A percentile compares a stretch with the other conserved stretches of the same genome.
phyloP scores from a whole-genome alignment of 2,888 invertebrate genomes.

The Heliconius charithonia region DNA sequence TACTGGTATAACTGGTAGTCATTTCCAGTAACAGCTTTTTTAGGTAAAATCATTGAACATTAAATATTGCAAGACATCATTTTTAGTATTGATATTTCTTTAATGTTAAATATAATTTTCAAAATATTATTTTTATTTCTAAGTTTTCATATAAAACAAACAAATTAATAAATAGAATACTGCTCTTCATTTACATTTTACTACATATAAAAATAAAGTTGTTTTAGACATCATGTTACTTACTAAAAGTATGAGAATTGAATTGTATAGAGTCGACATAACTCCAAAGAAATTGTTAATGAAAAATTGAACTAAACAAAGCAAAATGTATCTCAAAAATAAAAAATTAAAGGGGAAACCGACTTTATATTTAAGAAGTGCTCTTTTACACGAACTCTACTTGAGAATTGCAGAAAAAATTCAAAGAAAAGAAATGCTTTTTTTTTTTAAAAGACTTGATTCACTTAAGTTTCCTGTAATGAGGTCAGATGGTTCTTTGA shows the following conservation, averaged over 20 bases:
- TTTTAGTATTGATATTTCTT: too few relatives aligned
- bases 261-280: too few relatives aligned
- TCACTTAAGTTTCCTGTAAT: conserved; percentile 59
- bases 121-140: too few relatives aligned
- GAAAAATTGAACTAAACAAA: conserved; percentile 9
- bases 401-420: conserved; percentile 10
- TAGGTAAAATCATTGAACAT: too few relatives aligned
- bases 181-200: neutral
- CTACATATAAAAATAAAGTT: neutral
- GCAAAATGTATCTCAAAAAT: conserved; percentile 4
- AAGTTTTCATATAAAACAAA: too few relatives aligned
- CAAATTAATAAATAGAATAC: neutral
- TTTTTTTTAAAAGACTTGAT: conserved; percentile 48
- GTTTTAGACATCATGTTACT: neutral
- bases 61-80: too few relatives aligned
- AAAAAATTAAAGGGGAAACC: neutral
- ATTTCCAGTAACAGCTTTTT: too few relatives aligned
- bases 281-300: neutral
- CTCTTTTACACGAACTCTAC: conserved; percentile 16
- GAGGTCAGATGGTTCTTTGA: conserved; percentile 57
- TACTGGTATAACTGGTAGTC: too few relatives aligned
- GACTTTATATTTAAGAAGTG: conserved; percentile 1
- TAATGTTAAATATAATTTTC: too few relatives aligned
- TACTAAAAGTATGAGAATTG: neutral
- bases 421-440: conserved; percentile 51